Base-by-base conservation (phyloP, 2,797 vertebrate species). In the Sebastes elongatus region DNA sequence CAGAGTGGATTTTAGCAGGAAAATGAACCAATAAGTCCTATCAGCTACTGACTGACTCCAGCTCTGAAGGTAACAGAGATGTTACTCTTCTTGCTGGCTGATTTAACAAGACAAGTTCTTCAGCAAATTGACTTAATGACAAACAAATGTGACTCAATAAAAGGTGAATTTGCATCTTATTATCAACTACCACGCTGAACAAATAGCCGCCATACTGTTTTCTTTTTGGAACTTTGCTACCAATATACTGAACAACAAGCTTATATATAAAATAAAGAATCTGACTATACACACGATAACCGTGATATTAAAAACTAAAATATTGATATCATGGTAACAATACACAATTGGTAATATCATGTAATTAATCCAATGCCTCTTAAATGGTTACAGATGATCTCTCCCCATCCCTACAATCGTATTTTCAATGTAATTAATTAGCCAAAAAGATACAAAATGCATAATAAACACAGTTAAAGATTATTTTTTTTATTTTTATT, bases 401-500 rank as follows among this genome's bases (percentile, higher is more conserved):
- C 42, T 46, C 42, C 38, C 14, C 16, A 16, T 46, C 42, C 38
- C 14, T 42, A 16, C 38, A 42, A 42, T 42, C 14, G 6, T 42
- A 42, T 42, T 42, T 42, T 42, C 16, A 46, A 0, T 18, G 6
- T 18, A 46, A 46, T 46, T 46, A 18, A 46, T 46, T 46, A 0
- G 42, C 16, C 16, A 46, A 46, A 46, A 46, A 18, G 16, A 16
- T 16, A 46, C 42, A 46, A 46, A 46, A 46, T 7, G 42, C 1
- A 46, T 18, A 46, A 46, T 46, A 46, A 46, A 46, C 42, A 46
- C 5, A 42, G 1, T 16, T 16, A 42, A 42, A 46, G 42, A 46
- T 16, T 7, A 0, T 0, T 46, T 46, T 46, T 16, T 14, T 46
- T 18, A 0, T 46, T 46, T 16, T 46, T 46, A 46, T 46, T 46